phyloP scores from a whole-genome alignment of 1,140 invertebrate genomes.

The Chironomus tepperi region DNA sequence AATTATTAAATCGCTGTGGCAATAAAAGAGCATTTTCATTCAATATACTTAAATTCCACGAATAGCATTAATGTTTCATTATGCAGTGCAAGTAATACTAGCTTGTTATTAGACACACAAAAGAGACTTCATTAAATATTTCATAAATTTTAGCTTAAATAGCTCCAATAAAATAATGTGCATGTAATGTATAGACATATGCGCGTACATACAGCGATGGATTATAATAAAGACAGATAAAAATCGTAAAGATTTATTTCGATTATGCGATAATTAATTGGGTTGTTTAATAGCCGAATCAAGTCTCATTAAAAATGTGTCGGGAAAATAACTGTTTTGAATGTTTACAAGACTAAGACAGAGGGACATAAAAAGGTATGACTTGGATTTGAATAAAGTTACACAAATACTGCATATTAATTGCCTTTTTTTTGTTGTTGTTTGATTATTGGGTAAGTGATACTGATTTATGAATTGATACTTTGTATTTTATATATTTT shows the following conservation, averaged over 20 bases:
- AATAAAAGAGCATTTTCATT: background rate
- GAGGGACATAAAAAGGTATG: no score
- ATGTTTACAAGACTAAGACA: no score
- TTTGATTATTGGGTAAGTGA: no score
- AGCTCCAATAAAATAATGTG: background rate
- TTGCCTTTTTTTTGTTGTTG: no score
- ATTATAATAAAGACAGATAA: background rate
- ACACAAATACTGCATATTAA: no score
- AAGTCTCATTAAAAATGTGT: no score
- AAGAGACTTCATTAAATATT: conserved; percentile 3
- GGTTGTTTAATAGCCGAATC: background rate
- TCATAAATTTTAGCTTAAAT: conserved; percentile 1
- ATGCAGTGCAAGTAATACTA: background rate
- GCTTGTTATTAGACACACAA: background rate
- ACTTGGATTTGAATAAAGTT: no score
- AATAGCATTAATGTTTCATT: background rate
- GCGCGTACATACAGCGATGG: background rate
- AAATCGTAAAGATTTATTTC: conserved; percentile 11
- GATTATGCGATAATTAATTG: conserved; percentile 9
- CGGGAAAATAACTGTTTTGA: no score
- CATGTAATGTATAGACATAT: background rate
- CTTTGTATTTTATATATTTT: no score
- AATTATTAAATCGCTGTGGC: background rate
- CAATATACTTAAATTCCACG: background rate
- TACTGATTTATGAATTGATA: no score